Percentiles rank a stretch among this genome's conserved stretches.
phyloP scores from a whole-genome alignment of 30 jellyfish, hydroid and myxozoan genomes.

The Morbakka virulenta region DNA sequence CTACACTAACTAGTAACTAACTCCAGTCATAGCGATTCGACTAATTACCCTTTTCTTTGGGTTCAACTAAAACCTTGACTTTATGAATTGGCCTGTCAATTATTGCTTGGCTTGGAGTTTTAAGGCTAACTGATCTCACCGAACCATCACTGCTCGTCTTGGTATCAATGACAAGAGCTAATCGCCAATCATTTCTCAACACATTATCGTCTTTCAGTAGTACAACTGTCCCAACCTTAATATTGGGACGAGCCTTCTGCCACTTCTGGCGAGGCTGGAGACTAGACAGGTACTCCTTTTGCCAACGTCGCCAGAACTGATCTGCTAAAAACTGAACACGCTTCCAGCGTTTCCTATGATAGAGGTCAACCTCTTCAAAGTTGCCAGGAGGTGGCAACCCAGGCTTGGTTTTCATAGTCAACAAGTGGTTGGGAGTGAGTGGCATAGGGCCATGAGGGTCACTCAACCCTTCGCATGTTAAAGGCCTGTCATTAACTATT shows the following conservation, averaged over 20 bases:
- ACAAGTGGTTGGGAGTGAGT: slow-evolving; percentile 34
- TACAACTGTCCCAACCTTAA: slow-evolving; percentile 11
- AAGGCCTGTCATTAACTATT: slow-evolving; percentile 32
- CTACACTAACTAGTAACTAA: too few relatives aligned
- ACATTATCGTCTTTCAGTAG: slow-evolving; percentile 10
- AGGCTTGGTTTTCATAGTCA: slow-evolving; percentile 36
- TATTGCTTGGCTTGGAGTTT: not conserved
- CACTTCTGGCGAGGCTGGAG: slow-evolving; percentile 22
- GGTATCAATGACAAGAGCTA: slow-evolving; percentile 4
- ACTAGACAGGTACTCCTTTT: slow-evolving; percentile 17
- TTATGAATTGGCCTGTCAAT: slow-evolving; percentile 18
- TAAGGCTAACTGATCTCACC: not conserved
- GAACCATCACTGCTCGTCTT: slow-evolving; percentile 25
- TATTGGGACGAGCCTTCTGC: not conserved
- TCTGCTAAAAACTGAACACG: slow-evolving; percentile 24
- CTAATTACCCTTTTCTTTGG: too few relatives aligned
- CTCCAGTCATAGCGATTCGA: too few relatives aligned
- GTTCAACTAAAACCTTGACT: slow-evolving; percentile 18
- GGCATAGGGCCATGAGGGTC: slow-evolving; percentile 38
- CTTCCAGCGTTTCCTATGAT: slow-evolving; percentile 22
- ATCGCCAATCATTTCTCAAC: slow-evolving; percentile 29
- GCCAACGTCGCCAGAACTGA: slow-evolving; percentile 36
- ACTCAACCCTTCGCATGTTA: slow-evolving; percentile 12
- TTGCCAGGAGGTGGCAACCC: slow-evolving; percentile 41
- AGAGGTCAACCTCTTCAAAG: slow-evolving; percentile 21